Conservation (phyloP, 2,888 invertebrate species). For the Cheilosia grossa region DNA sequence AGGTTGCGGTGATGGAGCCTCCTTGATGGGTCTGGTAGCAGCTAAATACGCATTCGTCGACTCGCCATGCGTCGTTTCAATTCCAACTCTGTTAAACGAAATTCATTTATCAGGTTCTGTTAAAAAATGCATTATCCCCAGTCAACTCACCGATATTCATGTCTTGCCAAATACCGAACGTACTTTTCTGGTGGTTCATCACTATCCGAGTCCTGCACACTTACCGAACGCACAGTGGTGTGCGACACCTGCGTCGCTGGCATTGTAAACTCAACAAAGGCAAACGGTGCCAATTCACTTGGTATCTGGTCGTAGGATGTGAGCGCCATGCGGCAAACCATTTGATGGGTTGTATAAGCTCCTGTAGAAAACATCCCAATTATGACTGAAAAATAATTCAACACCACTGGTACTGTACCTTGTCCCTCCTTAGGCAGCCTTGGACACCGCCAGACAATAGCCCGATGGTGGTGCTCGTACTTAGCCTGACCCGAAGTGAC, state of each 20-base stretch:
- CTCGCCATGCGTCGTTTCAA: slow-evolving; percentile 92
- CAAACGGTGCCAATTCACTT: slow-evolving; percentile 93
- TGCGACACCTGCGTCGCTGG: slow-evolving; percentile 98
- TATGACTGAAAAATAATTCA: not conserved
- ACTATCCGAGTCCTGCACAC: slow-evolving; percentile 92
- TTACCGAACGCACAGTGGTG: slow-evolving; percentile 97
- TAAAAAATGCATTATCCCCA: not conserved
- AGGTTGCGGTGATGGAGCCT: slow-evolving; percentile 81
- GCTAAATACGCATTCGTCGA: slow-evolving; percentile 88
- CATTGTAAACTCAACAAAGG: slow-evolving; percentile 99
- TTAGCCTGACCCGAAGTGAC: slow-evolving; percentile 98
- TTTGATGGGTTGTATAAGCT: slow-evolving; percentile 98
- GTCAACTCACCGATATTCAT: slow-evolving; percentile 92
- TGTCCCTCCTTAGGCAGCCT: slow-evolving; percentile 99
- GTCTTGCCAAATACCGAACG: slow-evolving; percentile 97
- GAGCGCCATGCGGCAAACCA: slow-evolving; percentile 96
- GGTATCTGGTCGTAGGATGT: slow-evolving; percentile 99
- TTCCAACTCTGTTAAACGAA: slow-evolving; percentile 88
- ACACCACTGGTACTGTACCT: slow-evolving; percentile 85
- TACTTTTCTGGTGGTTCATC: slow-evolving; percentile 98
- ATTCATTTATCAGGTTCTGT: not conserved
- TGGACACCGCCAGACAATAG: slow-evolving; percentile 99
- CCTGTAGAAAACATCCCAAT: slow-evolving; percentile 84
- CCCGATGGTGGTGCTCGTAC: slow-evolving; percentile 98
- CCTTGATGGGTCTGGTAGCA: slow-evolving; percentile 85